Evolutionary conservation across 2,797 vertebrate genomes (phyloP).

Genomic region (Poeciliopsis gracilis): DNA sequence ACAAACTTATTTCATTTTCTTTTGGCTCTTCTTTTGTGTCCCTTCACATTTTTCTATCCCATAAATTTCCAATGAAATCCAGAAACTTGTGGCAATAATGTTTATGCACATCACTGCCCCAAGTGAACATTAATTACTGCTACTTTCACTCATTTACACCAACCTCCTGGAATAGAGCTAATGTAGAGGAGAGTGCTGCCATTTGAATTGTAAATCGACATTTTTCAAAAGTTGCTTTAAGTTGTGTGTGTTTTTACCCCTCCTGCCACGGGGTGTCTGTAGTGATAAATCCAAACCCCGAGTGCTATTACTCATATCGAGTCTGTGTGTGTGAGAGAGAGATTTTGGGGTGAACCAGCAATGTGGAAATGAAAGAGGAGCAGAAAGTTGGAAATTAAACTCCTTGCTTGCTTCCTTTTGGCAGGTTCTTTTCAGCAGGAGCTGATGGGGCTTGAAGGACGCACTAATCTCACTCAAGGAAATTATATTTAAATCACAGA

Average conservation of each 20-base stretch:
- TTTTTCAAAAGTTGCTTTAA: conserved; percentile 25
- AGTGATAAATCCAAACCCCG: conserved; percentile 53
- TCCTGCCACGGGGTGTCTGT: conserved; percentile 31
- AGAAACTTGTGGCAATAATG: not conserved
- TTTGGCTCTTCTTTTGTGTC: not conserved
- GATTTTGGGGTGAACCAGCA: conserved; percentile 59
- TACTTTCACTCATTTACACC: not conserved
- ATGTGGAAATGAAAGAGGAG: conserved; percentile 61
- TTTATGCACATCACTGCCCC: not conserved
- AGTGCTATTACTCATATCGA: conserved; percentile 48
- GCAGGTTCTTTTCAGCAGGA: conserved; percentile 57
- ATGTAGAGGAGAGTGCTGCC: not conserved
- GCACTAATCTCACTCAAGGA: conserved; percentile 53
- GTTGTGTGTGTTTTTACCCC: conserved; percentile 29
- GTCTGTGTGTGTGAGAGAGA: conserved; percentile 15
- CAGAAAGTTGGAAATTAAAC: conserved; percentile 70
- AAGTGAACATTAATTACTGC: not conserved
- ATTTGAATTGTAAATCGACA: conserved; percentile 39
- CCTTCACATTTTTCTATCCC: not conserved
- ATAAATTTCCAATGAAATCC: not conserved
- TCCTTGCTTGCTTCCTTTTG: conserved; percentile 51
- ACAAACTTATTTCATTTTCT: not conserved
- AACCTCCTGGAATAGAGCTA: not conserved
- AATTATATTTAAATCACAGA: conserved; percentile 76
- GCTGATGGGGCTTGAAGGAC: conserved; percentile 44